Evolutionary conservation across 2,888 invertebrate species (phyloP), one percentile per base, ranked within the genome.

Genomic region (Listrodromus nycthemerus): DNA sequence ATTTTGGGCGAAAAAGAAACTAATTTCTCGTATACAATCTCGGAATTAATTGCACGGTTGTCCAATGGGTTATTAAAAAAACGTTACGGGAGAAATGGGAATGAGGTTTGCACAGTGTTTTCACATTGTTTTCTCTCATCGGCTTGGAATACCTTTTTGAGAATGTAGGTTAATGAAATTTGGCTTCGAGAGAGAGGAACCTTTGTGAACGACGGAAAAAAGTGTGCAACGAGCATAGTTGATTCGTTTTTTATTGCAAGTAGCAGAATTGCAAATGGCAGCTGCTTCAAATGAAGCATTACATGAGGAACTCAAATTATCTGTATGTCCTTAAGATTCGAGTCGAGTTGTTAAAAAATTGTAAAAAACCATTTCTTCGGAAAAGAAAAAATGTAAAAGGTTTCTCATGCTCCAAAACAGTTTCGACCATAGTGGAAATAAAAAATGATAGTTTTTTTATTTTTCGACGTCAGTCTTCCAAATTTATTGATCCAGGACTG

Each of bases 161-260:
- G 41, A 45, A 45, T 55, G 16, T 27, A 27, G 6, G 61, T 61
- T 61, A 55, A 55, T 55, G 55, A 55, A 52, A 55, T 30, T 61
- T 61, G 16, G 27, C 50, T 45, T 52, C 50, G 19, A 19, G 19
- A 52, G n/a, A 52, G 50, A 52, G 19, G 50, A 21, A 21, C 19
- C 50, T 52, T 48, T 52, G 50, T 52, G n/a, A 19, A 19, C 50
- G 41, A 52, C 16, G 50, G 16, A 52, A 21, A 52, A 52, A 52
- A 45, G 13, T 45, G 41, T 45, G 41, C 41, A 45, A 3, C 61
- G 30, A 7, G n/a, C 16, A 30, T n/a, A 61, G 4, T 61, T 61
- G 41, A 45, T 61, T 27, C 21, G 30, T 4, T 55, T 24, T 45
- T 45, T 45, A 45, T 52, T 52, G 8, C 21, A 52, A 52, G 8